Evolutionary conservation across 1,140 invertebrate species (phyloP), one percentile per base, ranked within the genome.

Genomic region (Latrodectus geometricus): DNA sequence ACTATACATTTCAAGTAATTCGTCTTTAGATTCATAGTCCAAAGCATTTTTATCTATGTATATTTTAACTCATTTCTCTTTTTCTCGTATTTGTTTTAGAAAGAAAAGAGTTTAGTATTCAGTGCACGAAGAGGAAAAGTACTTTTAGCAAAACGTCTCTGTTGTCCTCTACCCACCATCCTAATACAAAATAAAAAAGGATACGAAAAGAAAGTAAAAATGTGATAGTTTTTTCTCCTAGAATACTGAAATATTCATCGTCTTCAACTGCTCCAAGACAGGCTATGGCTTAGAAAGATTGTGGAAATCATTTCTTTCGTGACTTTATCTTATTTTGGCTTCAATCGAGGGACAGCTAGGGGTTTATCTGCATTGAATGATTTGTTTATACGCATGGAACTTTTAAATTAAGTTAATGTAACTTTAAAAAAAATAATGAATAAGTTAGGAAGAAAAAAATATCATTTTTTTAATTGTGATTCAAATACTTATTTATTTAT

Each of bases 231-330:
- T 77, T 86, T 61, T 61, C 17, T 70, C 75, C 56, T 77, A 49
- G 83, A 50, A 73, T 86, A 74, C 83, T 86, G 83, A 86, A 86
- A 86, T 86, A 86, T 86, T 86, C 83, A 86, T 86, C 74, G 83
- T 68, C 54, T 74, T 70, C 83, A 77, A 86, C 83, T 86, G 75
- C 74, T 78, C 61, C 74, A 77, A 86, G 83, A 86, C 83, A 77
- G 70, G 74, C 83, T 66, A 73, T 61, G 83, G 74, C 77, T 86
- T 77, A 12, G 15, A 50, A 76, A 84, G 75, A 86, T 86, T 77
- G 74, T 61, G 20, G 65, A 17, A 15, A 50, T 56, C 14, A 52
- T 86, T 84, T 84, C 73, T 76, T 73, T 52, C 8, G 23, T 20
- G 12, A n/a, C 73, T 86, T 86, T 78, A 77, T 86, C 75, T 86